A percentile compares a stretch with the other conserved stretches of the same genome.
Conservation (phyloP, 2,888 invertebrate species). For the Antheraea yamamai region DNA sequence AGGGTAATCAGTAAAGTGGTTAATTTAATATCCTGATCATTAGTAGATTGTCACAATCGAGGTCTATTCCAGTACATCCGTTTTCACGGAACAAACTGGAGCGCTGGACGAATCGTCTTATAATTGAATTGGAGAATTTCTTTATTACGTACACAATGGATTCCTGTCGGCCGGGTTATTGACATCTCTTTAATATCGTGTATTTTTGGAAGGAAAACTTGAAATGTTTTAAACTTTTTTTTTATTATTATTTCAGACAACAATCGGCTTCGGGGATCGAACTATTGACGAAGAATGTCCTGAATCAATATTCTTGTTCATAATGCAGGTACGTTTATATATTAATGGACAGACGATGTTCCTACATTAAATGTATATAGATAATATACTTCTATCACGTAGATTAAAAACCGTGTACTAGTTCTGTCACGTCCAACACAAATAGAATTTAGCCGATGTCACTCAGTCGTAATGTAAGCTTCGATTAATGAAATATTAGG, state of each 20-base stretch:
- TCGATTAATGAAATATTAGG: too few species aligned
- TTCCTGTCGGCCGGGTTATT: neutral
- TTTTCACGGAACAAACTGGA: constrained; percentile 31
- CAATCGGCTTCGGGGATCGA: constrained; percentile 92
- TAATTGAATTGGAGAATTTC: neutral
- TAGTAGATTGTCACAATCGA: constrained; percentile 31
- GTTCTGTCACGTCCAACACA: too few species aligned
- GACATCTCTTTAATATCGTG: neutral
- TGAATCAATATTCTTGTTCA: constrained; percentile 90
- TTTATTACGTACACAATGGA: neutral
- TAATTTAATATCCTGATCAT: constrained; percentile 13
- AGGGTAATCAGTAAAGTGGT: neutral
- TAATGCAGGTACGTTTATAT: constrained; percentile 86
- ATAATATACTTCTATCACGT: too few species aligned
- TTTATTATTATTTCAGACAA: constrained; percentile 71
- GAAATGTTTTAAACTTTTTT: neutral
- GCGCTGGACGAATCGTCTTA: neutral
- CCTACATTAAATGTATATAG: too few species aligned
- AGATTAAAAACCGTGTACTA: too few species aligned
- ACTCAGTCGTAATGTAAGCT: too few species aligned
- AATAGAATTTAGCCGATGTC: too few species aligned
- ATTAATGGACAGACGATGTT: too few species aligned
- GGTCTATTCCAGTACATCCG: constrained; percentile 37
- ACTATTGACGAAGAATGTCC: constrained; percentile 93
- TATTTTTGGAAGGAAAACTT: neutral